A percentile compares a stretch with the other conserved stretches of the same genome.
Evolutionary conservation across 2,888 invertebrate genomes (phyloP).

Genomic region (Nemotelus pantherinus): DNA sequence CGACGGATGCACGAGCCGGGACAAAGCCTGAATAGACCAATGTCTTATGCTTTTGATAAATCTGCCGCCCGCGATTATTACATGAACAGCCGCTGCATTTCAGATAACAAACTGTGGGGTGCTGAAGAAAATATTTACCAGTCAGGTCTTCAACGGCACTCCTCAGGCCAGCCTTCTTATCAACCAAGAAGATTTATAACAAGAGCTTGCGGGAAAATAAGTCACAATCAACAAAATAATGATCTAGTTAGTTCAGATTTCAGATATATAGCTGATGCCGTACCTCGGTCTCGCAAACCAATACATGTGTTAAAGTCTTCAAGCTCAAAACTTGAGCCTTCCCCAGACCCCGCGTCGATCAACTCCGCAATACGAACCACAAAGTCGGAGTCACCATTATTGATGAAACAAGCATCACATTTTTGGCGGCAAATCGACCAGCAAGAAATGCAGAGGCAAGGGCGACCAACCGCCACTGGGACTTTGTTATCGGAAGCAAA

Average conservation of each 20-base stretch:
- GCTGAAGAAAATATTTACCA: conserved; percentile 60
- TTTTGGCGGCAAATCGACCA: conserved; percentile 74
- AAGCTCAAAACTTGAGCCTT: conserved; percentile 58
- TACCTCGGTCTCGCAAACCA: conserved; percentile 77
- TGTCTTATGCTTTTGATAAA: conserved; percentile 68
- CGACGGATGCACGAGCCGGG: conserved; percentile 68
- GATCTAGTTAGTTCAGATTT: conserved; percentile 64
- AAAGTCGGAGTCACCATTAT: conserved; percentile 59
- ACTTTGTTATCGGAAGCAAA: conserved; percentile 46
- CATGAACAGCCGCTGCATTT: conserved; percentile 61
- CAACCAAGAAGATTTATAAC: conserved; percentile 45
- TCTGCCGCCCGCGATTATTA: conserved; percentile 49
- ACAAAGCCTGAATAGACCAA: conserved; percentile 65
- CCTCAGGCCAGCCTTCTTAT: conserved; percentile 53
- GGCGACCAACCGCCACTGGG: conserved; percentile 50
- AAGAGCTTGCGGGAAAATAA: conserved; percentile 21
- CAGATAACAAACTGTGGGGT: conserved; percentile 64
- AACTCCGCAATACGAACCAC: conserved; percentile 62
- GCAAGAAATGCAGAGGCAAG: conserved; percentile 64
- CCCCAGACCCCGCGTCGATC: conserved; percentile 49
- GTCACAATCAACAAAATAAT: background rate
- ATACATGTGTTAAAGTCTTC: conserved; percentile 72
- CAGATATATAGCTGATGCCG: conserved; percentile 77
- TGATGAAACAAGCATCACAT: conserved; percentile 68
- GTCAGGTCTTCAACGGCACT: conserved; percentile 55